phyloP scores from a whole-genome alignment of 2,113 vertebrate species.

The Oenanthe oenanthe region DNA sequence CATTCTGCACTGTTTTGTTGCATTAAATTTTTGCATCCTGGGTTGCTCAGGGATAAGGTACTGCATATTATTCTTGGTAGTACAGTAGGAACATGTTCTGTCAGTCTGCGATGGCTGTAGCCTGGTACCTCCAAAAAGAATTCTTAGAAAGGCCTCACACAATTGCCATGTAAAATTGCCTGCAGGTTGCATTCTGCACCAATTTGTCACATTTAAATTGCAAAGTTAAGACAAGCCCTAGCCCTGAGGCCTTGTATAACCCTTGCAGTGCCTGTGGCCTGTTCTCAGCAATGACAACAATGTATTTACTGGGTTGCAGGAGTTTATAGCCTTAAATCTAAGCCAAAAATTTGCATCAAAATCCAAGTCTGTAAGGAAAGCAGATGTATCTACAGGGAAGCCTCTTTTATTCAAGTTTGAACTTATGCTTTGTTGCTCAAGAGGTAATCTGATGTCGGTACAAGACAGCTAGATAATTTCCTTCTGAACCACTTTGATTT shows the following conservation, averaged over 20 bases:
- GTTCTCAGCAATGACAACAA: background rate
- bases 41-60: background rate
- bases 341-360: background rate
- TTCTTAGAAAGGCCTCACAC: background rate
- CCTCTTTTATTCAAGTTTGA: background rate
- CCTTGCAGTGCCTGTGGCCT: background rate
- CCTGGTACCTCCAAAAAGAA: background rate
- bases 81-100: background rate
- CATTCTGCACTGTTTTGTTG: background rate
- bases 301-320: background rate
- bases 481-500: background rate
- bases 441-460: background rate
- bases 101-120: fast-evolving
- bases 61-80: background rate
- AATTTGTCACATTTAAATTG: background rate
- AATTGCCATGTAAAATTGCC: background rate
- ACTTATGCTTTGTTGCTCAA: background rate
- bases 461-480: background rate
- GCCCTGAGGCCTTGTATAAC: background rate
- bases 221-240: background rate
- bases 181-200: background rate
- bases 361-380: background rate
- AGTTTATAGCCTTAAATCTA: background rate
- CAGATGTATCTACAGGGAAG: background rate
- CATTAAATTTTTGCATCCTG: background rate